Conservation (phyloP, 2,113 vertebrate species). For the Phrynosoma platyrhinos region DNA sequence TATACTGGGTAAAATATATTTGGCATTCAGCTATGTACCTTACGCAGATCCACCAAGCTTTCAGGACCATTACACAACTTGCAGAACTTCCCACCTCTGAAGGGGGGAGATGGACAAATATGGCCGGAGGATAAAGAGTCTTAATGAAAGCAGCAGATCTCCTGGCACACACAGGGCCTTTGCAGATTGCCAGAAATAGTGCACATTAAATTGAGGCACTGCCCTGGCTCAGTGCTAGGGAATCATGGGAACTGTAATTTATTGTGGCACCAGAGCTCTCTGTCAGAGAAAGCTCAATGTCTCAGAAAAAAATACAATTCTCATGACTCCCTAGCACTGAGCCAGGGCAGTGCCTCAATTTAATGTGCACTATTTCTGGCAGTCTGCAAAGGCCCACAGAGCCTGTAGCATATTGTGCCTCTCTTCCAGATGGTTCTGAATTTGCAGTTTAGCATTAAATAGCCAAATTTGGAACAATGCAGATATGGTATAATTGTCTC, state of each 20-base stretch:
- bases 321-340: too few species aligned
- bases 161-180: neutral
- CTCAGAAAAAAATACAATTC: too few species aligned
- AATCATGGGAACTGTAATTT: too few species aligned
- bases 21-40: neutral
- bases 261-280: too few species aligned
- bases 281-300: too few species aligned
- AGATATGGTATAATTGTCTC: constrained; percentile 5
- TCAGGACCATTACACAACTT: neutral
- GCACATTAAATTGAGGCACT: too few species aligned
- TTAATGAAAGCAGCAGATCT: constrained; percentile 6
- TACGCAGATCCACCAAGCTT: neutral
- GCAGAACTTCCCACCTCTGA: neutral
- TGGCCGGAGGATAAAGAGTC: neutral
- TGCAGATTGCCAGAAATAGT: too few species aligned
- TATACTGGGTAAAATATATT: neutral
- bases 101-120: neutral
- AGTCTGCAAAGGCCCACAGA: too few species aligned
- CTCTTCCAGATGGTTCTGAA: constrained; percentile 23
- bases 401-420: neutral
- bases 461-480: constrained; percentile 25
- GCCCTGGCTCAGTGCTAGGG: too few species aligned
- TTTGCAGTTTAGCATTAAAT: constrained; percentile 27
- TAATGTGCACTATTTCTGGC: too few species aligned
- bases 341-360: too few species aligned